Evolutionary conservation across 30 jellyfish, hydroid and myxozoan species (phyloP).

Genomic region (Aurelia sp.): DNA sequence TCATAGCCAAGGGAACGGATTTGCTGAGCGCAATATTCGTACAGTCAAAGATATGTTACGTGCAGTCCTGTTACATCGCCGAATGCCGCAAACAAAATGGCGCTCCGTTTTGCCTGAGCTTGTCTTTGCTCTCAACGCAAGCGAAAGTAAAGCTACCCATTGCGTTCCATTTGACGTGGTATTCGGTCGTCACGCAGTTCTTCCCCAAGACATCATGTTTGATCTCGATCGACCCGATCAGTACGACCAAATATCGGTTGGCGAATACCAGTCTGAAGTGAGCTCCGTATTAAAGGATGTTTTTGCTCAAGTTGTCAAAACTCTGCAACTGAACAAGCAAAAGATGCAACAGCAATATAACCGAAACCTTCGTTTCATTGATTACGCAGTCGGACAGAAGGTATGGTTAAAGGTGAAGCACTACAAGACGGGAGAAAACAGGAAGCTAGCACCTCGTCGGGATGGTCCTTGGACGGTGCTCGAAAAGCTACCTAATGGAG

Average conservation of each 20-base stretch:
- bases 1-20: too few relatives aligned
- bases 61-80: too few relatives aligned
- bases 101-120: too few relatives aligned
- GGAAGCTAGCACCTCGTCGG: too few relatives aligned
- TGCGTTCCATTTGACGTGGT: too few relatives aligned
- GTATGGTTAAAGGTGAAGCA: background rate
- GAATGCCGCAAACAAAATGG: too few relatives aligned
- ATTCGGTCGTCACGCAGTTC: too few relatives aligned
- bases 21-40: constrained; percentile 40
- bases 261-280: constrained; percentile 2
- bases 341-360: constrained; percentile 8
- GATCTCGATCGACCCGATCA: constrained; percentile 3
- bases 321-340: constrained; percentile 8
- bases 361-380: constrained; percentile 23
- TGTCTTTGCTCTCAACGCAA: too few relatives aligned
- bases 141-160: too few relatives aligned
- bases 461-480: too few relatives aligned
- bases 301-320: background rate
- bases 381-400: background rate
- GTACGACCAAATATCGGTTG: background rate
- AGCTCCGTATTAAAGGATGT: constrained; percentile 10
- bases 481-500: too few relatives aligned
- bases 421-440: background rate
- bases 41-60: background rate
- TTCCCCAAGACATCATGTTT: background rate